Base-by-base conservation (phyloP, 2,113 vertebrate genomes). In the Euleptes europaea region DNA sequence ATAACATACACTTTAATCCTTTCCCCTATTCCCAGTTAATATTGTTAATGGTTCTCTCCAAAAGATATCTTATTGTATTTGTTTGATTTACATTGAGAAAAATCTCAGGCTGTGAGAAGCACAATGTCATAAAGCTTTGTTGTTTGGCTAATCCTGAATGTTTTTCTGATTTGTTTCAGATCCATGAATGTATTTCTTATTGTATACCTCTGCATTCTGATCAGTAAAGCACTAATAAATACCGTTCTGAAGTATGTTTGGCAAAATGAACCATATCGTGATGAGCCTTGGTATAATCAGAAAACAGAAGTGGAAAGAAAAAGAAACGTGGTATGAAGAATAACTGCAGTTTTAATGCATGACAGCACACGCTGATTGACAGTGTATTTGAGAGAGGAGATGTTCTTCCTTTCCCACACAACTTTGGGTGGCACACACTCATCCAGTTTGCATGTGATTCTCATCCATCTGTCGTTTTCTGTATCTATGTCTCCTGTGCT, bases 151-250 rank as follows among this genome's bases (percentile, higher is more conserved):
- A 71, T 49, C 11, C 19, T n/a, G 38, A 38, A 35, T 26, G 0
- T 82, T 87, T 73, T 0, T 0, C 49, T 40, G 33, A 15, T 84
- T 31, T 77, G 51, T 90, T 93, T 54, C 71, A 99, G 98, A 92
- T 99, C 99, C 6, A 99, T 99, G 99, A 99, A 99, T 78, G 95
- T 96, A 47, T 99, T 98, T 95, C 96, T 99, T 91, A 86, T 99
- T 72, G 98, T 99, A 72, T 99, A 99, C 95, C 97, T 99, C 88
- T 98, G 98, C 92, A 99, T 99, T 82, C 97, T 99, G 42, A 96
- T 99, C 95, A 96, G 97, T 92, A 99, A 99, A 94, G 97, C 99
- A 3, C 66, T 99, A 85, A 95, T 99, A 95, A 99, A 98, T 94
- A 99, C 99, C 0, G 84, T 93, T 33, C 92, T 99, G 71, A 99